phyloP scores from a whole-genome alignment of 2,113 vertebrate species.

The Sylvicapra grimmia region DNA sequence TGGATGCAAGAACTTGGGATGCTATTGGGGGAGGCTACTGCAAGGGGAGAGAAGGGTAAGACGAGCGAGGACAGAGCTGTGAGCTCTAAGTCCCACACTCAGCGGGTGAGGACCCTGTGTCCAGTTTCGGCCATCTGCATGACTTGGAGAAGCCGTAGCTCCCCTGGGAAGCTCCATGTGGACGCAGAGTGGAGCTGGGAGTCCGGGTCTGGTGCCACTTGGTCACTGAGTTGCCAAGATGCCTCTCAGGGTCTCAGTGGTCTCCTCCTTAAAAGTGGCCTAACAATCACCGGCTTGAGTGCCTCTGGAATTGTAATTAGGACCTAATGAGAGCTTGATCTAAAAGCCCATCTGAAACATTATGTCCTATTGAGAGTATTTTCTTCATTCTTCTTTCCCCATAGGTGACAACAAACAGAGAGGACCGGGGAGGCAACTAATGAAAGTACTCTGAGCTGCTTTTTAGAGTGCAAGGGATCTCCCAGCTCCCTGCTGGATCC shows the following conservation, averaged over 20 bases:
- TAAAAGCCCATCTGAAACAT: neutral
- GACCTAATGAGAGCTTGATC: neutral
- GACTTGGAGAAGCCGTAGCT: too few species aligned
- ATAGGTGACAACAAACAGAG: neutral
- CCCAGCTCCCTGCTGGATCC: neutral
- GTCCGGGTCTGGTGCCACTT: neutral
- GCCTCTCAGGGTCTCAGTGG: neutral
- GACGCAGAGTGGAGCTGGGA: neutral
- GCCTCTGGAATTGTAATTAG: neutral
- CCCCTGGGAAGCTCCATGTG: neutral
- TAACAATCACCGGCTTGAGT: neutral
- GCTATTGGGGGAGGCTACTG: accelerated
- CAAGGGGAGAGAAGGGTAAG: neutral
- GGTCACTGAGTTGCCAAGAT: neutral
- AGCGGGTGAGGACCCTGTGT: neutral
- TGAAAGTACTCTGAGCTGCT: neutral
- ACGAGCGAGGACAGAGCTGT: neutral
- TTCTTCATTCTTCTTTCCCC: neutral
- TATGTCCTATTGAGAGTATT: neutral
- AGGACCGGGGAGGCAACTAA: neutral
- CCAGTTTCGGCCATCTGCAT: neutral
- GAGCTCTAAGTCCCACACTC: neutral
- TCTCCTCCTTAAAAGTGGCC: neutral
- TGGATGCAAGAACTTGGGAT: neutral
- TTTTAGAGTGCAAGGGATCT: neutral